Conservation (phyloP, 2,113 vertebrate genomes). For the Hemibagrus wyckioides region DNA sequence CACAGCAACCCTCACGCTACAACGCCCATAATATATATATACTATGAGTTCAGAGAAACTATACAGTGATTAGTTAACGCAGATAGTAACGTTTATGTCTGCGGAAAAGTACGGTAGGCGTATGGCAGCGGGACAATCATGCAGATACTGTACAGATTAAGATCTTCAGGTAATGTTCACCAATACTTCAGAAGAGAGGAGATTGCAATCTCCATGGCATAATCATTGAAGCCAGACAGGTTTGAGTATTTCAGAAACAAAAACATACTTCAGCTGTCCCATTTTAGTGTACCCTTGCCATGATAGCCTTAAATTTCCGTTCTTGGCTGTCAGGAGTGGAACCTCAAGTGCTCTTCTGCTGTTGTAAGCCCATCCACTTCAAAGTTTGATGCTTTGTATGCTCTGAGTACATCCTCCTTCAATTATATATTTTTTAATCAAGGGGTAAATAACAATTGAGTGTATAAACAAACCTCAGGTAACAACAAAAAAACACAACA, state of each 20-base stretch:
- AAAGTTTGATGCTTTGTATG: neutral
- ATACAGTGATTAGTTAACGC: neutral
- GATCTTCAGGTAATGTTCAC: neutral
- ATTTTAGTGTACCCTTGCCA: no score
- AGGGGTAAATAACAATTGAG: neutral
- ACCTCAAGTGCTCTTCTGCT: neutral
- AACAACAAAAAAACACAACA: neutral
- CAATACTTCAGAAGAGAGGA: neutral
- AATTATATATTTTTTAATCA: neutral
- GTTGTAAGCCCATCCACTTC: neutral
- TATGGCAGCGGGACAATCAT: neutral
- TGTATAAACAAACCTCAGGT: neutral
- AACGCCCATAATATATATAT: slow-evolving; percentile 28
- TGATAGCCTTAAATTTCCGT: neutral
- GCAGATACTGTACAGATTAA: neutral
- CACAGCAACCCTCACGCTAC: neutral
- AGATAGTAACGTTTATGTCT: neutral
- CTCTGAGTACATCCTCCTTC: neutral
- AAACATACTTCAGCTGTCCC: no score
- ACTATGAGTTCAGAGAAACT: slow-evolving; percentile 17
- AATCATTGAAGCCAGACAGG: neutral
- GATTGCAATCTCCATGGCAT: neutral
- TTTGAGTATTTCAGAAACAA: neutral
- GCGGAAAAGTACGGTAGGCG: no score
- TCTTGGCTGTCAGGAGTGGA: neutral